phyloP scores from a whole-genome alignment of 2,113 vertebrate species.

The Leptocoma aspasia region DNA sequence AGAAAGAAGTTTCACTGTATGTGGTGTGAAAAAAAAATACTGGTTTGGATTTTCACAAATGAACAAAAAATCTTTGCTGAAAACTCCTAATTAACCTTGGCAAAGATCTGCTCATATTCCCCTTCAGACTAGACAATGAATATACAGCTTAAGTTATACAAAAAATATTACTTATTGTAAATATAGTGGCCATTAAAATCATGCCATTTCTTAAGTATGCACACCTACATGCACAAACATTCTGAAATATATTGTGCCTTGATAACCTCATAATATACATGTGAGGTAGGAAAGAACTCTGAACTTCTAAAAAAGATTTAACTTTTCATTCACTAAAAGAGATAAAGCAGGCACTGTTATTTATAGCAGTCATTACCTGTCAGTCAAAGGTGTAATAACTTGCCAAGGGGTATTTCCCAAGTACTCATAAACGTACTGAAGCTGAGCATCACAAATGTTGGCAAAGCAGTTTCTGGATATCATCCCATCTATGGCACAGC shows the following conservation, averaged over 20 bases:
- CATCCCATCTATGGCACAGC: slow-evolving; percentile 77
- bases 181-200: not conserved
- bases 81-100: not conserved
- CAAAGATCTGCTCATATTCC: not conserved
- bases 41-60: not conserved
- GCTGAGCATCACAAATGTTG: slow-evolving; percentile 78
- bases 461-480: slow-evolving; percentile 68
- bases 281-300: not conserved
- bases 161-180: not conserved
- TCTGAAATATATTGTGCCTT: not conserved
- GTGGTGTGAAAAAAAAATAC: not conserved
- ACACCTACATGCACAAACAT: not conserved
- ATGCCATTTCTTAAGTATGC: not conserved
- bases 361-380: slow-evolving; percentile 70
- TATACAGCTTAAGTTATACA: not conserved
- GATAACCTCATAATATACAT: not conserved
- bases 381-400: slow-evolving; percentile 83
- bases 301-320: not conserved
- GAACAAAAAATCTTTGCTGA: not conserved
- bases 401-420: slow-evolving; percentile 80
- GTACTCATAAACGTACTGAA: slow-evolving; percentile 84
- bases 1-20: not conserved
- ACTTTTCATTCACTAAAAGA: not conserved
- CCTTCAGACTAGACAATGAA: not conserved
- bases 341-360: not conserved